These are phyloP conservation scores for Nycticryphes semicollaris DNA, from an alignment of 2,113 vertebrate species.

Conservation along the genomic window DNA sequence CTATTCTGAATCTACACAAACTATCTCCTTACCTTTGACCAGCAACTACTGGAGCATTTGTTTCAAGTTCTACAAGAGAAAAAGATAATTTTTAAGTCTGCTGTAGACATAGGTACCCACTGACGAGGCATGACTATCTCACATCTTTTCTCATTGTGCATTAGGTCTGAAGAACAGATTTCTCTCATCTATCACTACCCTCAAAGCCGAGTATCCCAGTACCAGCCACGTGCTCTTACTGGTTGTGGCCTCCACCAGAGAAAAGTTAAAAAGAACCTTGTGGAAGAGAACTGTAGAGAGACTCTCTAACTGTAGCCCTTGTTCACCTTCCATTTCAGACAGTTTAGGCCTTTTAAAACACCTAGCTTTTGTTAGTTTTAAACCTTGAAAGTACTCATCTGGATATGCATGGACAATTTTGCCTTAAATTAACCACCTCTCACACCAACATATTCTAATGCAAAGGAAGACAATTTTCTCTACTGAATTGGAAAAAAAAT, in stretches of 20 bases:
- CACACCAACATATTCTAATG: not conserved
- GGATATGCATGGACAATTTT: not conserved
- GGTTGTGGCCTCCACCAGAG: not conserved
- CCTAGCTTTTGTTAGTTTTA: not conserved
- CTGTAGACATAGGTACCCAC: conserved; percentile 19
- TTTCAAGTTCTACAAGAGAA: conserved; percentile 78
- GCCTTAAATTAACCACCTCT: not conserved
- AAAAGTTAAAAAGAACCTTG: not conserved
- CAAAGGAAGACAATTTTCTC: not conserved
- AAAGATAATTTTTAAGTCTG: conserved; percentile 56
- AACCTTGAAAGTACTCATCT: not conserved
- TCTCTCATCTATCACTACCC: not conserved
- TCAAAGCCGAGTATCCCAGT: not conserved
- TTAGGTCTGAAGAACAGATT: conserved; percentile 17
- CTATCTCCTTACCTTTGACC: conserved; percentile 78
- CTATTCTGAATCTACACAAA: conserved; percentile 51
- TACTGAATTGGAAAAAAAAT: not conserved
- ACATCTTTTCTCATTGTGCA: not conserved
- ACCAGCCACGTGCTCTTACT: not conserved
- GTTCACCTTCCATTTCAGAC: not conserved
- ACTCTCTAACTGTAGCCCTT: not conserved
- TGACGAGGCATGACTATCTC: conserved; percentile 28
- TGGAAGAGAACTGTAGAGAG: not conserved
- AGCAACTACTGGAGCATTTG: conserved; percentile 76
- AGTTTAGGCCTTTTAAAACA: not conserved